These are phyloP conservation scores for Griposia aprilina DNA, from an alignment of 2,888 invertebrate genomes.

Conservation along the genomic window DNA sequence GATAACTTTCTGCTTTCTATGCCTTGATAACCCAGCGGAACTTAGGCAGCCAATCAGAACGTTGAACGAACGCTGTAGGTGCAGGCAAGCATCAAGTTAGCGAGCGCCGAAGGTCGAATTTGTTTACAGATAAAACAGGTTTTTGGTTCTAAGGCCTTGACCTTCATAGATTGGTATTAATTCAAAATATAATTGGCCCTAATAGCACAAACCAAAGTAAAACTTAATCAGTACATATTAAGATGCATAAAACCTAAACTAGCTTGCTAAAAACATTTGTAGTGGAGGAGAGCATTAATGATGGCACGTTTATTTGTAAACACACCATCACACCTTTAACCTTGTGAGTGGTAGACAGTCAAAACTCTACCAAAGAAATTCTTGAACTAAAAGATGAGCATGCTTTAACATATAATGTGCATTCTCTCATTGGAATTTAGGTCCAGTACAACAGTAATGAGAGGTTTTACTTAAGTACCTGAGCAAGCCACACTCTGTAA, in stretches of 20 bases:
- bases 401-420: background rate
- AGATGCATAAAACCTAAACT: background rate
- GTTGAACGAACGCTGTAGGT: background rate
- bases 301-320: conserved; percentile 30
- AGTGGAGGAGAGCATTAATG: background rate
- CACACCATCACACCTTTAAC: background rate
- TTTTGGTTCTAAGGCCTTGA: conserved; percentile 27
- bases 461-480: background rate
- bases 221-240: background rate
- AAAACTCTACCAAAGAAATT: background rate
- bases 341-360: background rate
- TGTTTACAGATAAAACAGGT: conserved; percentile 51
- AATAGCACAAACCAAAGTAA: conserved; percentile 9
- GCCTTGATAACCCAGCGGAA: background rate
- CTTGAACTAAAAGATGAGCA: background rate
- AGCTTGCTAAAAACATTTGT: background rate
- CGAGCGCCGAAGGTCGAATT: conserved; percentile 26
- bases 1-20: conserved; percentile 1
- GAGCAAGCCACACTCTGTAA: background rate
- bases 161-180: background rate
- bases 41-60: conserved; percentile 4
- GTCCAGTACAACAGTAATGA: background rate
- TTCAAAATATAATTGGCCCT: conserved; percentile 19
- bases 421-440: background rate
- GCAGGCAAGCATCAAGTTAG: conserved; percentile 16